Base-by-base conservation (phyloP, 2,888 invertebrate genomes). In the Metallyticus violacea region DNA sequence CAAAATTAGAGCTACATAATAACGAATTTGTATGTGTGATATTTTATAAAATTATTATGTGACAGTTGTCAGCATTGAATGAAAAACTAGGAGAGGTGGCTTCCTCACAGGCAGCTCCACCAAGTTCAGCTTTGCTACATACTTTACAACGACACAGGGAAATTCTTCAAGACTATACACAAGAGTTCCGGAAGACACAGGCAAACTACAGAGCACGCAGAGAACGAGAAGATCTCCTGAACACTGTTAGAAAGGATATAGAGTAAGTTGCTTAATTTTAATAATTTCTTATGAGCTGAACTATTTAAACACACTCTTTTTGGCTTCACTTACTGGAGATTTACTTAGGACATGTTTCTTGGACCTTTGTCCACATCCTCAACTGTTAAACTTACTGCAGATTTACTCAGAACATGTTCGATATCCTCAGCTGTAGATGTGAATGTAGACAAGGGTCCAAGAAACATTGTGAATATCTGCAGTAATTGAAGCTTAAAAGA, bases 61-160 rank as follows among this genome's bases (percentile, higher is more conserved):
- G 92, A 29, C 91, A 97, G 96, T 91, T 97, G 87, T 94, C 95
- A 29, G 91, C 94, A 88, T 93, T 97, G 30, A 97, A 97, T 91
- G 97, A 97, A 89, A 94, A 96, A 92, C 96, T 99, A 95, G 95
- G 96, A 2, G 97, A 97, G 90, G 93, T 97, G 88, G 95, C 96
- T 22, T 87, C 90, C 7, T 85, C 87, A 85, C 80, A 85, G 26
- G 95, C 96, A 28, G 94, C 94, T 40, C 85, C 80, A 7, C 89
- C 89, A 87, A 96, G 96, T 26, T 96, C 97, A 76, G 97, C 98
- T 0, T 96, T 97, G 90, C 94, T 97, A 90, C 99, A 99, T 91
- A 99, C 98, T 0, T 93, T 99, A 88, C 98, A 99, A 91, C 94
- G 99, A 85, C 99, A 99, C 91, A 94, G 97, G 89, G 99, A 99